Base-by-base conservation (phyloP, 1,140 invertebrate genomes). In the Venustaconcha ellipsiformis region DNA sequence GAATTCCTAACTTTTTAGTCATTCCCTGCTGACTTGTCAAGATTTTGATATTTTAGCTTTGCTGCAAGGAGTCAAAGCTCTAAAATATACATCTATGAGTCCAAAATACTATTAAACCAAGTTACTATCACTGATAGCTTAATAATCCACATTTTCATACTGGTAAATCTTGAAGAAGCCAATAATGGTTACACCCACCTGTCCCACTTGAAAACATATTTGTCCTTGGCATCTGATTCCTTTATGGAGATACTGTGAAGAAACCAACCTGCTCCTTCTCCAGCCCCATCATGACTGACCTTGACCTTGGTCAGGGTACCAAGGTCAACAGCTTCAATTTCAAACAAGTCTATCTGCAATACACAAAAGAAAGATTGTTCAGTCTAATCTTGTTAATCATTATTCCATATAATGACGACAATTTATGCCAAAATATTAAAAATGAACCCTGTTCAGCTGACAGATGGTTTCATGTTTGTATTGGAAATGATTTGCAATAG, bases 241-340 rank as follows among this genome's bases (percentile, higher is more conserved):
- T 74, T 80, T 57, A 86, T 59, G 30, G 74, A 59, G 23, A 88
- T 74, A 69, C 79, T 79, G 15, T 88, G 84, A 60, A 88, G 76
- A 68, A 83, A 82, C 88, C 88, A 89, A 26, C 83, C 82, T 18
- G 84, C 75, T 1, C 84, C 87, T 14, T 78, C 30, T 6, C 76
- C 80, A 71, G 69, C 71, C 8, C 85, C 82, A 80, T 86, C 85
- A 79, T 85, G 85, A 57, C 80, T 84, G 58, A 88, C 79, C 67
- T 73, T 79, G 6, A 88, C 79, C 66, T 82, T 83, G 68, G 37
- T 75, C 57, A 86, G 78, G 60, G 80, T 72, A 26, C 82, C 85
- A 67, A 87, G 78, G 69, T 83, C 82, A 48, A 87, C 85, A 60
- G 85, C 86, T 78, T 84, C 84, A 20, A 87, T 66, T 17, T 72